Evolutionary conservation across 2,888 invertebrate species (phyloP), one percentile per base, ranked within the genome.

Genomic region (Morpho achilles): DNA sequence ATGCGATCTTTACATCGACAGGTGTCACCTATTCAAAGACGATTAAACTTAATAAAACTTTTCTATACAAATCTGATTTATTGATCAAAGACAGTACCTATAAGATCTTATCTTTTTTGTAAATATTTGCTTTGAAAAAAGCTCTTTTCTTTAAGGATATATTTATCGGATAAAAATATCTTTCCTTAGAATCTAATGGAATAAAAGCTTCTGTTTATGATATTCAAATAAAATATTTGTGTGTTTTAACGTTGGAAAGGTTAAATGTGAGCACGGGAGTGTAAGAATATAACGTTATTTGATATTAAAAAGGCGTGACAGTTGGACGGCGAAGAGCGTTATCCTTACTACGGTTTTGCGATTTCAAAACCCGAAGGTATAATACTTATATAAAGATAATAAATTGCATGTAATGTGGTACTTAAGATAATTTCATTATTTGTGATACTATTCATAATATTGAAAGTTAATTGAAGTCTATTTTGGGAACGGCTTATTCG

Each of bases 141-240:
- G 67, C 71, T 73, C 71, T 71, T 69, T 71, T 72, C 72, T 75
- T 73, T 75, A 74, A 77, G 70, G 64, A 74, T 72, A 74, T 72
- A 77, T 44, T 41, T 41, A 39, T 51, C 45, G 4, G 5, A 45
- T 52, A 45, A 32, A 23, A 23, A 43, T 51, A 23, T 52, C 80
- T 73, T 74, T 76, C 60, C 64, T 32, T 23, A 41, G 42, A 46
- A 47, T 39, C 22, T 16, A 53, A 47, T 53, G 41, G 41, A 23
- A 41, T 50, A 46, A 46, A 56, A 56, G 50, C 45, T 46, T 46
- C 23, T 44, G 41, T 52, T 44, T 8, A 39, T 52, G 44, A 50
- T 43, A 10, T 39, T 48, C 32, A n/a, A n/a, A 22, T 50, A 32
- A n/a, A 44, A 44, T 10, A 43, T n/a, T 42, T 22, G 47, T 32